Conservation (phyloP, 2,888 invertebrate genomes). For the Thysanoteuthis rhombus region DNA sequence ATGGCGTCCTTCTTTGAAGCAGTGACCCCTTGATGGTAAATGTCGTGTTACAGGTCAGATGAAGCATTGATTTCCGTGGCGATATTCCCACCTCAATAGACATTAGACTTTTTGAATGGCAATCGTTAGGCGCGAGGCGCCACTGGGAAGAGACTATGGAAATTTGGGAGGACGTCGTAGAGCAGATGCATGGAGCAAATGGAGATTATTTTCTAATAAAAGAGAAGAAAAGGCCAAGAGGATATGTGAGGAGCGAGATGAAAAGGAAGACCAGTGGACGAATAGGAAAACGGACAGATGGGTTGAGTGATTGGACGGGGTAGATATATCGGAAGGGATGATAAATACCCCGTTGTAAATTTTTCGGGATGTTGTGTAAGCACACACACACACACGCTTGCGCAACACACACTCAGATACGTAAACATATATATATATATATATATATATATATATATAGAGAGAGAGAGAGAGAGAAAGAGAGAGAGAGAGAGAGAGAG, state of each 20-base stretch:
- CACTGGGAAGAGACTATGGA: neutral
- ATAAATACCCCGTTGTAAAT: neutral
- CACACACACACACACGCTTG: too few relatives aligned
- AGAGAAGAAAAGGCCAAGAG: neutral
- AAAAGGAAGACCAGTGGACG: neutral
- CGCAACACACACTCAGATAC: too few relatives aligned
- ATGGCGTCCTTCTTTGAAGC: conserved; percentile 12
- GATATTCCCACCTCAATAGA: neutral
- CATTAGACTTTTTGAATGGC: neutral
- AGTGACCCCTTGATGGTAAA: neutral
- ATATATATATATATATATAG: neutral
- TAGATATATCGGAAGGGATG: neutral
- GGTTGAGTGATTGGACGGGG: neutral
- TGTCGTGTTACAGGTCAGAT: conserved; percentile 12
- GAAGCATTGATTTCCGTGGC: neutral
- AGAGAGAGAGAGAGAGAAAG: neutral
- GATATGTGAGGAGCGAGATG: neutral
- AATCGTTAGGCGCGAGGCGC: neutral
- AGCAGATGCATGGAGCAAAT: neutral
- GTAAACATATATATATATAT: neutral
- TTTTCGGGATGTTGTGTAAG: too few relatives aligned
- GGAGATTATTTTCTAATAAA: neutral
- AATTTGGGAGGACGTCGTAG: neutral
- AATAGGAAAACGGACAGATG: neutral
- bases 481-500: neutral